Base-by-base conservation (phyloP, 2,797 vertebrate genomes). In the Sebastes aleutianus region DNA sequence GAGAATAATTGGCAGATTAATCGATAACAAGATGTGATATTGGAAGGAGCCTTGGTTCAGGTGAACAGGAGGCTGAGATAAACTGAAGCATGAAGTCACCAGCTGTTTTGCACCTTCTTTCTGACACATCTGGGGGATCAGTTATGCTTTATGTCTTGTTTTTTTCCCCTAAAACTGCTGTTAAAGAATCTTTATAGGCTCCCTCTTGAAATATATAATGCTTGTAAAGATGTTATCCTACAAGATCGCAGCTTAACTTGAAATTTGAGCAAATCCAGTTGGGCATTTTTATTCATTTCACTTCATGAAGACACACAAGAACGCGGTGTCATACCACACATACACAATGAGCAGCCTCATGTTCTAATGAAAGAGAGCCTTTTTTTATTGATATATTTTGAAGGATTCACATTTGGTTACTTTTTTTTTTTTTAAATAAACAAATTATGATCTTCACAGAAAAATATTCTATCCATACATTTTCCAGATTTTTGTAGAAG, bases 401-500 rank as follows among this genome's bases (percentile, higher is more conserved):
- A 88, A 75, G 50, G 58, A 67, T 87, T 90, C 68, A 91, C 88
- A 89, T 83, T 80, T 72, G 3, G 4, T 56, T 68, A 50, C 16
- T 36, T 57, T n/a, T 39, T 39, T 20, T 50, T n/a, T 53, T 53
- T n/a, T 53, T 72, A 87, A 91, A 78, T 84, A 77, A 85, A 84
- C 29, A 82, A 90, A 82, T 79, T 64, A 79, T 54, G 79, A 84
- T 88, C 62, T 76, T 85, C 88, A 93, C 92, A 92, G 20, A 53
- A 94, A 94, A 93, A 91, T 91, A 90, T 78, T 83, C 63, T 58
- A 54, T 74, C 27, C 22, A 69, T 74, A 72, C 67, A 66, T 59
- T 61, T 31, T 79, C 66, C 57, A 75, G 18, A 61, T 76, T 59
- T 31, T 76, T 74, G 61, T 76, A 62, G 36, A 78, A 84, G 34